phyloP scores from a whole-genome alignment of 2,113 vertebrate genomes.

The Geococcyx californianus region DNA sequence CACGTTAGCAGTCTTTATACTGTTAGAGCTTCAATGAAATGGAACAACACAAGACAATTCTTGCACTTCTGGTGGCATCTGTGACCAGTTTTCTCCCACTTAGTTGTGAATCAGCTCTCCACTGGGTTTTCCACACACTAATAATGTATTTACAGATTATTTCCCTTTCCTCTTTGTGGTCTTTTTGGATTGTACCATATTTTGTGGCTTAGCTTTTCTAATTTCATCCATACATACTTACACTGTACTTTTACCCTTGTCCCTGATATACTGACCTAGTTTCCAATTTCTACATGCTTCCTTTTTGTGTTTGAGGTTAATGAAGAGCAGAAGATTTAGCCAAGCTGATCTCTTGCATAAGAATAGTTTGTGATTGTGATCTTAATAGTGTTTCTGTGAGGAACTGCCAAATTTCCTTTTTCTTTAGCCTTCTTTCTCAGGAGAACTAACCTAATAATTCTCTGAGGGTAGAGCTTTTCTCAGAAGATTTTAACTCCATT shows the following conservation, averaged over 20 bases:
- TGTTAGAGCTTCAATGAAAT: background rate
- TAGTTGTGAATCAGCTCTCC: background rate
- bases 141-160: background rate
- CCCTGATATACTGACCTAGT: slow-evolving; percentile 63
- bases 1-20: background rate
- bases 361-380: slow-evolving; percentile 47
- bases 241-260: slow-evolving; percentile 47
- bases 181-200: background rate
- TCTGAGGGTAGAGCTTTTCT: slow-evolving; percentile 34
- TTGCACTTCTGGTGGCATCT: background rate
- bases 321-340: slow-evolving; percentile 51
- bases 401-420: slow-evolving; percentile 50
- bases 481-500: slow-evolving; percentile 39
- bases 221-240: background rate
- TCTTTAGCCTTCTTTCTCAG: slow-evolving; percentile 29
- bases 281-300: slow-evolving; percentile 35
- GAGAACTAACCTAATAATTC: slow-evolving; percentile 63
- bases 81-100: background rate
- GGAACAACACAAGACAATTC: background rate
- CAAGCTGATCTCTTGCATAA: slow-evolving; percentile 48
- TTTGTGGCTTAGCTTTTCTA: background rate
- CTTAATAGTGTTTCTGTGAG: slow-evolving; percentile 49
- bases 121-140: background rate
- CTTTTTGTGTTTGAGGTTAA: slow-evolving; percentile 55
- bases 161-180: slow-evolving; percentile 1